Percentiles rank a stretch among this genome's conserved stretches.
These are phyloP conservation scores for Ochotona princeps DNA, from an alignment of 2,113 vertebrate genomes.

Conservation along the genomic window DNA sequence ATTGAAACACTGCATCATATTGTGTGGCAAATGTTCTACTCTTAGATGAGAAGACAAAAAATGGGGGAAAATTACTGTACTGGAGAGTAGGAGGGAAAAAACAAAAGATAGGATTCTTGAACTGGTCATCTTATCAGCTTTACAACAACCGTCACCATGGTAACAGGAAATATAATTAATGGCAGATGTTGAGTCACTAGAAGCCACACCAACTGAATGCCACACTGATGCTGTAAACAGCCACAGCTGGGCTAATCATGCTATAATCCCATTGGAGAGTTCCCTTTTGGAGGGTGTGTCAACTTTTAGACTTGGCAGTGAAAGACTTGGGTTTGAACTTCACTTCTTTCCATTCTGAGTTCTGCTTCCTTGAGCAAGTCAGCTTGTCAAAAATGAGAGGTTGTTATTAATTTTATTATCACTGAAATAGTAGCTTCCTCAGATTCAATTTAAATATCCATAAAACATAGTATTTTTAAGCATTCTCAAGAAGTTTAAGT, in stretches of 20 bases:
- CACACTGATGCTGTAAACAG: conserved; percentile 41
- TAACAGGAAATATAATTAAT: conserved; percentile 68
- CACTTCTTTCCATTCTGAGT: neutral
- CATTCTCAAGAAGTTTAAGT: conserved; percentile 18
- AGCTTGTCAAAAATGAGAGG: neutral
- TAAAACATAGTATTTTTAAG: neutral
- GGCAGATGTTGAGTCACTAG: conserved; percentile 70
- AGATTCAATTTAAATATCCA: neutral
- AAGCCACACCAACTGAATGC: conserved; percentile 59
- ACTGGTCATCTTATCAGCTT: conserved; percentile 62
- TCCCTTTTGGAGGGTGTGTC: conserved; percentile 2
- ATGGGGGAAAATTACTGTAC: neutral
- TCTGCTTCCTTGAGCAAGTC: neutral
- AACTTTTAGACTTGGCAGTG: neutral
- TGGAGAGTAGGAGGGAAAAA: conserved; percentile 1
- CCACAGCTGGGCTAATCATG: conserved; percentile 32
- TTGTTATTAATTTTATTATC: neutral
- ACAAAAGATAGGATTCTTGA: conserved; percentile 45
- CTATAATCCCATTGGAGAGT: conserved; percentile 14
- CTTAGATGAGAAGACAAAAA: neutral
- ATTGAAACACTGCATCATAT: neutral
- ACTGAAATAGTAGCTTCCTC: neutral
- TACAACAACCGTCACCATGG: conserved; percentile 62
- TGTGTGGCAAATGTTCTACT: neutral
- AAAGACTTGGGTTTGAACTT: neutral